A percentile compares a stretch with the other conserved stretches of the same genome.
phyloP scores from a whole-genome alignment of 2,113 vertebrate genomes.

The Rattus rattus region DNA sequence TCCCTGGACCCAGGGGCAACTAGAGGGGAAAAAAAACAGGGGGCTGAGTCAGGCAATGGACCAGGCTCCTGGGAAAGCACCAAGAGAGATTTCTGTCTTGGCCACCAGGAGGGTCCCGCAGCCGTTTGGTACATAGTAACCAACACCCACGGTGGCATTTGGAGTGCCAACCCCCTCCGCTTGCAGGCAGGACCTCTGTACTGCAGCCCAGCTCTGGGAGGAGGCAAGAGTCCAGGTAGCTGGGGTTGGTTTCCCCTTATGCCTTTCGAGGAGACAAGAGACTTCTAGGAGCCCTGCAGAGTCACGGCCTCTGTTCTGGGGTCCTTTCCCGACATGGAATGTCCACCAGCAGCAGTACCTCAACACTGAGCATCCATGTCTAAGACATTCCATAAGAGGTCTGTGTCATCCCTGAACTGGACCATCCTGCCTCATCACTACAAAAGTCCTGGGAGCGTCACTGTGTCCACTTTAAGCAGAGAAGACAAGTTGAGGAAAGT shows the following conservation, averaged over 20 bases:
- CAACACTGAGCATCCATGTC: background rate
- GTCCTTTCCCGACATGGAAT: background rate
- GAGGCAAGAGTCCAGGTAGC: background rate
- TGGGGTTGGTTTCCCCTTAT: background rate
- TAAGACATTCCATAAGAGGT: no score
- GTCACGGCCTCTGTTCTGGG: background rate
- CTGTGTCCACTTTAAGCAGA: background rate
- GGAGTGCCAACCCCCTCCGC: background rate
- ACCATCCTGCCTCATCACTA: background rate
- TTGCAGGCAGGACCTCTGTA: background rate
- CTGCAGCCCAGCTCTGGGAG: background rate
- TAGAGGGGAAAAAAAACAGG: constrained; percentile 37
- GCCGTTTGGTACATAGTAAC: background rate
- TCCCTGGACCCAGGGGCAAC: constrained; percentile 64
- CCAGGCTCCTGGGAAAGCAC: background rate
- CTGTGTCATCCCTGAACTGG: background rate
- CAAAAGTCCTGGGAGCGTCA: background rate
- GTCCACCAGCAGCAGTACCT: accelerated
- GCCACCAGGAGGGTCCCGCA: background rate
- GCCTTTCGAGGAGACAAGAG: background rate
- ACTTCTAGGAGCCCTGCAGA: background rate
- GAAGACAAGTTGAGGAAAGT: background rate
- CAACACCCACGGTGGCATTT: background rate
- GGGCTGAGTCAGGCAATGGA: constrained; percentile 27
- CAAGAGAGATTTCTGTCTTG: background rate